These are phyloP conservation scores for Andrena haemorrhoa DNA, from an alignment of 2,888 invertebrate species.

Conservation along the genomic window DNA sequence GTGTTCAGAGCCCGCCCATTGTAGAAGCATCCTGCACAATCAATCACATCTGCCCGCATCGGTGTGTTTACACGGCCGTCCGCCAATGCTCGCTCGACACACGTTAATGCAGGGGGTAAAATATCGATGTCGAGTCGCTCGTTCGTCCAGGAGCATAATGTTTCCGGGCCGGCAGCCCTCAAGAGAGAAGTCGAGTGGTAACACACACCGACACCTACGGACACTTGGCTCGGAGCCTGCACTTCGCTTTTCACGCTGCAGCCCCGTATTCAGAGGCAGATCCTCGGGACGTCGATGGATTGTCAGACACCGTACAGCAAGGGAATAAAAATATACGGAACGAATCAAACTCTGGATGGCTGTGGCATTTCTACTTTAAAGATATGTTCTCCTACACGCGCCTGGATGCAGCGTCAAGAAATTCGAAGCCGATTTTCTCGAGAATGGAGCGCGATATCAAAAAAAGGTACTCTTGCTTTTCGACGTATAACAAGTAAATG, in stretches of 20 bases:
- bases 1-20: not conserved
- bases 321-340: conserved; percentile 20
- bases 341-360: not conserved
- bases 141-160: conserved; percentile 3
- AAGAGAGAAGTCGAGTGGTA: not conserved
- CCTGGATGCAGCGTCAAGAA: too few relatives aligned
- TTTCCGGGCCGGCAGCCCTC: not conserved
- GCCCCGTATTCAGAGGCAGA: not conserved
- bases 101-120: not conserved
- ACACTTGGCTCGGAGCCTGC: conserved; percentile 33
- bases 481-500: too few relatives aligned
- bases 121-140: conserved; percentile 6
- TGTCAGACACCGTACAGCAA: not conserved
- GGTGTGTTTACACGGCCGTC: not conserved
- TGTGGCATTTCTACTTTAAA: not conserved
- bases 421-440: too few relatives aligned
- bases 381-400: too few relatives aligned
- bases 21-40: not conserved
- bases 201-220: not conserved
- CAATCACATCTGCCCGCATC: conserved; percentile 1
- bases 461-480: too few relatives aligned
- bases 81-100: not conserved
- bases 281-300: conserved; percentile 5
- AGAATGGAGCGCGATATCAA: too few relatives aligned
- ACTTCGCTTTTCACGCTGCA: conserved; percentile 5